Percentiles rank a stretch among this genome's conserved stretches.
phyloP scores from a whole-genome alignment of 2,888 invertebrate genomes.

The Drosophila eohydei region DNA sequence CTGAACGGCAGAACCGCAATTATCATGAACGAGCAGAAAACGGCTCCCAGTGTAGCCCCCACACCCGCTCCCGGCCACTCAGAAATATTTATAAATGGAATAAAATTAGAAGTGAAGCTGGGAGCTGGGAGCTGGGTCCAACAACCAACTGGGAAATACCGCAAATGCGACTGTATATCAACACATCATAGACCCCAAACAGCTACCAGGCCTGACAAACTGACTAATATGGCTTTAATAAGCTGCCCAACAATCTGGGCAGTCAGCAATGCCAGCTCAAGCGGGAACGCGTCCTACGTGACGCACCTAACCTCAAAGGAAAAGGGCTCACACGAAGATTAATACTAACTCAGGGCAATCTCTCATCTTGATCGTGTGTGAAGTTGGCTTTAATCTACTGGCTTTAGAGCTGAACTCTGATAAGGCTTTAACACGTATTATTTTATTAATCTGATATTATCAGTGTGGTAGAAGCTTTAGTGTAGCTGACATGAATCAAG shows the following conservation, averaged over 20 bases:
- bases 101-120: constrained; percentile 5
- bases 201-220: constrained; percentile 33
- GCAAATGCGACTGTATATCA: constrained; percentile 55
- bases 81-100: constrained; percentile 73
- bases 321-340: neutral
- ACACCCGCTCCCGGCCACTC: neutral
- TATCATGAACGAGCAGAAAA: constrained; percentile 67
- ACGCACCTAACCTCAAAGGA: neutral
- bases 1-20: constrained; percentile 67
- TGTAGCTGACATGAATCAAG: too few species aligned
- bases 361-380: neutral
- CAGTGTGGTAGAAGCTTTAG: too few species aligned
- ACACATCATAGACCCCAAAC: constrained; percentile 72
- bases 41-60: constrained; percentile 24
- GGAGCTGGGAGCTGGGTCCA: neutral
- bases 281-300: neutral
- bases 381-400: neutral
- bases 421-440: neutral
- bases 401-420: neutral
- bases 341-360: neutral
- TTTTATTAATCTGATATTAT: too few species aligned
- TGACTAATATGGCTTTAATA: constrained; percentile 72
- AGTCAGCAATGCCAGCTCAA: constrained; percentile 16
- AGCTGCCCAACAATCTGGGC: constrained; percentile 51
- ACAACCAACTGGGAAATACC: constrained; percentile 2